These are phyloP conservation scores for Orgyia antiqua DNA, from an alignment of 2,888 invertebrate genomes.

Conservation along the genomic window DNA sequence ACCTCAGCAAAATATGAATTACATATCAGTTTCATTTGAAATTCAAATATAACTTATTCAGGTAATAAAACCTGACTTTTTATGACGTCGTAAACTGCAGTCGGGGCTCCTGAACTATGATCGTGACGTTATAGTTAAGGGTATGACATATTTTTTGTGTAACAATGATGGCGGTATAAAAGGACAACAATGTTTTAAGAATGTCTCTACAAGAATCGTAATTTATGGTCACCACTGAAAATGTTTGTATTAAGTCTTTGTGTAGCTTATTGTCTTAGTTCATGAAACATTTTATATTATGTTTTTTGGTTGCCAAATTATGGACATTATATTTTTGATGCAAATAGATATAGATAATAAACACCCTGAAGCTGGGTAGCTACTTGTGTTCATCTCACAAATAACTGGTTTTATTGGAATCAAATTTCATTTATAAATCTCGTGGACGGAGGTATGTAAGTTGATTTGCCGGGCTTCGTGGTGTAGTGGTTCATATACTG, in stretches of 20 bases:
- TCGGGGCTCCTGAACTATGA: slow-evolving; percentile 13
- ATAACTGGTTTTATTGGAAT: too few relatives aligned
- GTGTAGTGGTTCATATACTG: too few relatives aligned
- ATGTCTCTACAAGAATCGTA: neutral
- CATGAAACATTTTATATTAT: neutral
- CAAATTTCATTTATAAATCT: too few relatives aligned
- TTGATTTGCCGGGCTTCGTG: too few relatives aligned
- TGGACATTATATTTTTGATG: too few relatives aligned
- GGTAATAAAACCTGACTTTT: slow-evolving; percentile 25
- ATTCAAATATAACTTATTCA: slow-evolving; percentile 16
- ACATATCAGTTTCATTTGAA: slow-evolving; percentile 11
- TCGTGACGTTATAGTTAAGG: slow-evolving; percentile 22
- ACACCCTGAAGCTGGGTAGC: too few relatives aligned
- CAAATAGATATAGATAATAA: too few relatives aligned
- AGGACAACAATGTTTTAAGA: slow-evolving; percentile 3
- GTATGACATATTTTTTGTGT: slow-evolving; percentile 25
- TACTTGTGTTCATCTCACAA: too few relatives aligned
- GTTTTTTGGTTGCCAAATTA: neutral
- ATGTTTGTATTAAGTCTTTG: neutral
- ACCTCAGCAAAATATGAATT: slow-evolving; percentile 1
- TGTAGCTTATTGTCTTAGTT: neutral
- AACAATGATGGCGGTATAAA: slow-evolving; percentile 9
- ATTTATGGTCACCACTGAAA: neutral
- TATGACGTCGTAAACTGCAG: slow-evolving; percentile 25
- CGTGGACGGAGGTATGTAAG: too few relatives aligned